Evolutionary conservation across 2,113 vertebrate species (phyloP).

Genomic region (Thalassoma bifasciatum): DNA sequence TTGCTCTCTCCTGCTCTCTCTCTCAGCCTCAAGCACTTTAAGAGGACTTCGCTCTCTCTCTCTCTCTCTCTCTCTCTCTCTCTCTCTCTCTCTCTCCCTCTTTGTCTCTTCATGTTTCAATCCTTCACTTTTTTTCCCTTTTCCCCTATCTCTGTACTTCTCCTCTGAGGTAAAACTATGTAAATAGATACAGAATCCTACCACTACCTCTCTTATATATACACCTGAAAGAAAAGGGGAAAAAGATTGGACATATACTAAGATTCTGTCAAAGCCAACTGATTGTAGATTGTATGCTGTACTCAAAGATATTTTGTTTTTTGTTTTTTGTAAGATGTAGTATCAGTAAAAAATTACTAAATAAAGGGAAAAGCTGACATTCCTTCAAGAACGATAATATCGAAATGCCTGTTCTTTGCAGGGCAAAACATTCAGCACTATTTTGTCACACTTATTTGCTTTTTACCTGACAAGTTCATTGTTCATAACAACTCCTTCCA

Average conservation of each 20-base stretch:
- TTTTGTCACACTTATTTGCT: too few species aligned
- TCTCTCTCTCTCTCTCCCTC: constrained; percentile 36
- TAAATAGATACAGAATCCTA: constrained; percentile 8
- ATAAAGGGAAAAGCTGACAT: background rate
- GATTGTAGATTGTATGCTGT: too few species aligned
- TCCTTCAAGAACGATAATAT: background rate
- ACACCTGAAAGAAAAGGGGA: background rate
- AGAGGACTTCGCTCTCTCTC: constrained; percentile 58
- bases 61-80: background rate
- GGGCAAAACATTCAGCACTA: background rate
- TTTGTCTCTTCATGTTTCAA: too few species aligned
- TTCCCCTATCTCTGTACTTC: background rate
- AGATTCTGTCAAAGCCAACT: too few species aligned
- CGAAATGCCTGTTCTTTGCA: background rate
- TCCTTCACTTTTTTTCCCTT: constrained; percentile 29
- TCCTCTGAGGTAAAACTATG: constrained; percentile 21
- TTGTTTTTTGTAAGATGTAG: too few species aligned
- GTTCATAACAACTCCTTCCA: constrained; percentile 84
- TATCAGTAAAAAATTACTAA: background rate
- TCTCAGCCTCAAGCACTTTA: constrained; percentile 68
- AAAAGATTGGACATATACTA: background rate
- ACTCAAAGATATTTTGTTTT: too few species aligned
- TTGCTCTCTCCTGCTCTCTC: too few species aligned
- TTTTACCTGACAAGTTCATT: constrained; percentile 90
- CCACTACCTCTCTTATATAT: too few species aligned